Base-by-base conservation (phyloP, 2,888 invertebrate genomes). In the Patella pellucida region DNA sequence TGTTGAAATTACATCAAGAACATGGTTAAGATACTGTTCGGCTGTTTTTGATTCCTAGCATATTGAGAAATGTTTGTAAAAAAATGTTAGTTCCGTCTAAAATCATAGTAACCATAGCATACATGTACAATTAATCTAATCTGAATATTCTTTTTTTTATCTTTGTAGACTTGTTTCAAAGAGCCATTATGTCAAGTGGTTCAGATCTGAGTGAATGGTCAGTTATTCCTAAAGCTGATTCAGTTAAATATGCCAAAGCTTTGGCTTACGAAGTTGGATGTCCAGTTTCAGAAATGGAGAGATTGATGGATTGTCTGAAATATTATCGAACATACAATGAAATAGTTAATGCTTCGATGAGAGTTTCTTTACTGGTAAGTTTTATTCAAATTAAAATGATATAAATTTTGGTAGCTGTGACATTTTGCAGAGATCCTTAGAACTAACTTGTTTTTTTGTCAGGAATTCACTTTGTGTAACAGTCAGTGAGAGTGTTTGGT, bases 161-260 rank as follows among this genome's bases (percentile, higher is more conserved):
- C 74, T 73, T 81, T 79, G 12, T 80, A 88, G 88, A 83, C 67
- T 84, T 92, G 41, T 92, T 92, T 81, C 85, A 90, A 71, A 87
- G 91, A 70, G 92, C 91, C 12, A 91, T 92, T 50, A 86, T 91
- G 86, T 90, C 92, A 87, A 89, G 90, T 79, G 92, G 92, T 0
- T 91, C 91, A 1, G 92, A 92, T 73, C 79, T 90, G 68, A 87
- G 90, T 77, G 86, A 89, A 81, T 89, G 91, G 91, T 88, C 90
- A 9, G 79, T 89, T 41, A 83, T 90, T 71, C 80, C 84, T 51
- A 72, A 84, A 74, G 82, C 82, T 76, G 83, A 87, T 14, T 85
- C 91, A 3, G 79, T 83, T 23, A 84, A 86, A 12, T 91, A 91
- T 78, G 89, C 91, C 14, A 72, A 83, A 56, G 87, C 88, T 19